These are phyloP conservation scores for Caenorhabditis doughertyi DNA, from an alignment of 2,888 invertebrate species.

Conservation along the genomic window DNA sequence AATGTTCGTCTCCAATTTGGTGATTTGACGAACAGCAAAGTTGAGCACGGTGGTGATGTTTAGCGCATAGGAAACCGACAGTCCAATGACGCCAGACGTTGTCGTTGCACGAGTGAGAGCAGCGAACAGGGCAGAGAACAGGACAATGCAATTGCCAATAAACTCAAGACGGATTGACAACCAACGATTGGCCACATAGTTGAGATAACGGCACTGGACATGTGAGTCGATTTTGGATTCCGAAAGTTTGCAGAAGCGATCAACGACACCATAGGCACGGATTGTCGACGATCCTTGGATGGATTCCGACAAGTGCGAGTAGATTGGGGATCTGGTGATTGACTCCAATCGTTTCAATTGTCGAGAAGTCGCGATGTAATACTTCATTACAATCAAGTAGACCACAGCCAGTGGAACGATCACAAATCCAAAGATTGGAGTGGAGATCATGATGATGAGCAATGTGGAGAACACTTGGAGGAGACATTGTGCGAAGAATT, in stretches of 20 bases:
- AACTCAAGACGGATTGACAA: conserved; percentile 95
- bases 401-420: conserved; percentile 79
- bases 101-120: conserved; percentile 86
- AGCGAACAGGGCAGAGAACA: conserved; percentile 95
- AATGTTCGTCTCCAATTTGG: conserved; percentile 97
- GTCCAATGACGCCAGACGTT: conserved; percentile 85
- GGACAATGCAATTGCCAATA: conserved; percentile 95
- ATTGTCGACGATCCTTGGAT: conserved; percentile 81
- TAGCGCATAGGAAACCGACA: conserved; percentile 85
- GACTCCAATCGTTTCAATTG: conserved; percentile 85
- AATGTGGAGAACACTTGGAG: conserved; percentile 81
- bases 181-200: conserved; percentile 86
- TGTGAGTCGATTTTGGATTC: conserved; percentile 81
- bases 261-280: conserved; percentile 78
- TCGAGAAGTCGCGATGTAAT: conserved; percentile 95
- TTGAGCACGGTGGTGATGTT: conserved; percentile 93
- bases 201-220: conserved; percentile 81
- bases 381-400: conserved; percentile 85
- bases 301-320: conserved; percentile 82
- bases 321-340: conserved; percentile 82
- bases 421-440: conserved; percentile 80
- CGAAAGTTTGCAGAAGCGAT: conserved; percentile 78
- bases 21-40: conserved; percentile 96
- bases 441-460: conserved; percentile 81
- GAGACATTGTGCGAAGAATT: conserved; percentile 81